These are phyloP conservation scores for Champsocephalus gunnari DNA, from an alignment of 2,797 vertebrate genomes.

Conservation along the genomic window DNA sequence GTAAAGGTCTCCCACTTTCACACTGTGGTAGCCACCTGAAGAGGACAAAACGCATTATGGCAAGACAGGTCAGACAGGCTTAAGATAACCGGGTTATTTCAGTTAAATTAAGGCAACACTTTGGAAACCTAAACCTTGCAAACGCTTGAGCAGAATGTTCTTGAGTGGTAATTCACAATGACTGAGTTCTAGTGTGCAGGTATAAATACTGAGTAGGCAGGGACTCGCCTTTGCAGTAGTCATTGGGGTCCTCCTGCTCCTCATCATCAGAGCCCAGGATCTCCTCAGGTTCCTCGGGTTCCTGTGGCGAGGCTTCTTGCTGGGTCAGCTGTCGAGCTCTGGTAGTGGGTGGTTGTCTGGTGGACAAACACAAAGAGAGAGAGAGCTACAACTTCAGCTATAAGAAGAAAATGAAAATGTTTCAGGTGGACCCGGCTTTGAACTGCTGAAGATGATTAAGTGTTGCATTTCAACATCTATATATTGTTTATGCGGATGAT, in stretches of 20 bases:
- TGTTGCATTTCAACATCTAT: slow-evolving; percentile 2
- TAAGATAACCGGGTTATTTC: not conserved
- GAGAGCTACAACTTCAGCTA: not conserved
- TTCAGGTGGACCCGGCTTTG: not conserved
- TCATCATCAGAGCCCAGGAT: slow-evolving; percentile 98
- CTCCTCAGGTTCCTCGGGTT: slow-evolving; percentile 83
- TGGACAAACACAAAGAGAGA: slow-evolving; percentile 24
- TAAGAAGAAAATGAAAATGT: not conserved
- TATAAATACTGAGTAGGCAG: not conserved
- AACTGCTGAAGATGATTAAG: not conserved
- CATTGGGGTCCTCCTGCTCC: slow-evolving; percentile 97
- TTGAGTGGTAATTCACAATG: no score
- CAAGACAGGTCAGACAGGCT: not conserved
- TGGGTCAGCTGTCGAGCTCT: slow-evolving; percentile 83
- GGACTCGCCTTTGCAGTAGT: slow-evolving; percentile 95
- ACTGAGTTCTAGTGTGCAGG: no score
- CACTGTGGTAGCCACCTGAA: slow-evolving; percentile 95
- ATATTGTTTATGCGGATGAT: not conserved
- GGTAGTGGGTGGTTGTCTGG: slow-evolving; percentile 89
- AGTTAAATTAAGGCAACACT: not conserved
- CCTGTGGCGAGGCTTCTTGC: slow-evolving; percentile 88
- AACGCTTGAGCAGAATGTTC: no score
- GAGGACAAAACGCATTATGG: slow-evolving; percentile 23
- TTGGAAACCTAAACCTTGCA: not conserved
- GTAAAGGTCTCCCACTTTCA: slow-evolving; percentile 98